Evolutionary conservation across 2,797 vertebrate species (phyloP), one percentile per base, ranked within the genome.

Genomic region (Sebastes nivosus): DNA sequence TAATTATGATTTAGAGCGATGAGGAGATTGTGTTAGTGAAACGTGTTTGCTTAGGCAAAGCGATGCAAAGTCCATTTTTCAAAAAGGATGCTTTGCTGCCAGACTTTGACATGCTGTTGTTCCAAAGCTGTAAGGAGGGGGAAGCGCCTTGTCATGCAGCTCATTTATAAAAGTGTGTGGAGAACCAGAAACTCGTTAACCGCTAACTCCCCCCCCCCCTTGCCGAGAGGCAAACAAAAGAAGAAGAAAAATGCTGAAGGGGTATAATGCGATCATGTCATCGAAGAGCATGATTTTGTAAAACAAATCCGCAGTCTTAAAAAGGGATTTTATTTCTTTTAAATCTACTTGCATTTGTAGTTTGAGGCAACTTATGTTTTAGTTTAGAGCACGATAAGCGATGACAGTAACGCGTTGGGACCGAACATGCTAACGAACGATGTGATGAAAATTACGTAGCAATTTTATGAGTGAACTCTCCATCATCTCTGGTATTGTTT

Each of bases 31-130:
- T 83, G 81, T 83, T 84, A 80, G 86, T 46, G 78, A 81, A 82
- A 78, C n/a, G n/a, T 89, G 86, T 86, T 90, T 89, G 84, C 77
- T 90, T 87, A 81, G 84, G 89, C 87, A 86, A 74, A 86, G 77
- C 29, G 30, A 77, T 9, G 77, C 80, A 64, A 71, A 58, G 70
- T 61, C 72, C 58, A 77, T 86, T 90, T 87, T 80, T 88, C 80
- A 89, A 77, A 80, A 54, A 22, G 20, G 85, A 82, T 27, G 67
- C 63, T 42, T 18, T 13, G 68, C 42, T 91, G 88, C 89, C 89
- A 91, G 85, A 81, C 34, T 65, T 58, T 77, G 77, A 83, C 78
- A n/a, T 54, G 68, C 72, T 79, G 80, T 86, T 91, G 85, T 78
- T 91, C 63, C 66, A 69, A 46, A 8, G 66, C 38, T 75, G 67